A percentile compares a stretch with the other conserved stretches of the same genome.
Conservation (phyloP, 2,888 invertebrate genomes). For the Andrena flavipes region DNA sequence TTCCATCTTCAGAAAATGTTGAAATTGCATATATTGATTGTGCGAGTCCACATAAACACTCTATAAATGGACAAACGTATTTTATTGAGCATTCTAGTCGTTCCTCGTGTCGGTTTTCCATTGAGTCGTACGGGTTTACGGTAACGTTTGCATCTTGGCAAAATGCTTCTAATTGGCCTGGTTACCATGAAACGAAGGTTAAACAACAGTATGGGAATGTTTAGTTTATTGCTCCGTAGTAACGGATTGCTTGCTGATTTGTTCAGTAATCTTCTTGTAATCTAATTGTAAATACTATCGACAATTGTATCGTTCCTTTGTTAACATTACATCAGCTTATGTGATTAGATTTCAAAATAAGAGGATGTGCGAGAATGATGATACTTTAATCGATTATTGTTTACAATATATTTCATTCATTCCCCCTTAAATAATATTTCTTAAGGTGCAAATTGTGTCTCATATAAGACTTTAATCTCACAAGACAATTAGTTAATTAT, state of each 20-base stretch:
- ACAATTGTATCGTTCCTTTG: no score
- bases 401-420: no score
- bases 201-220: constrained; percentile 29
- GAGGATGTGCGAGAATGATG: not conserved
- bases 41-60: not conserved
- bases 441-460: no score
- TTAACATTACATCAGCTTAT: no score
- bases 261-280: constrained; percentile 1
- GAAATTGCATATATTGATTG: not conserved
- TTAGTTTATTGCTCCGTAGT: constrained; percentile 13
- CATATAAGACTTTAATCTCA: no score
- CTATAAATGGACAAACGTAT: constrained; percentile 20
- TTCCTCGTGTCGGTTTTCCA: constrained; percentile 18
- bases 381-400: not conserved
- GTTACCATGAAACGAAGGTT: constrained; percentile 52
- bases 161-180: constrained; percentile 49
- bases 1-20: not conserved
- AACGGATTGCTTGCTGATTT: not conserved
- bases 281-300: not conserved
- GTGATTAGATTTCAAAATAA: not conserved
- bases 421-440: no score
- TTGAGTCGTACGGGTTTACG: constrained; percentile 6
- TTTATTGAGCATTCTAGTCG: constrained; percentile 10
- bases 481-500: no score
- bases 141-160: constrained; percentile 24